phyloP scores from a whole-genome alignment of 2,113 vertebrate genomes.

The Saguinus imperator region DNA sequence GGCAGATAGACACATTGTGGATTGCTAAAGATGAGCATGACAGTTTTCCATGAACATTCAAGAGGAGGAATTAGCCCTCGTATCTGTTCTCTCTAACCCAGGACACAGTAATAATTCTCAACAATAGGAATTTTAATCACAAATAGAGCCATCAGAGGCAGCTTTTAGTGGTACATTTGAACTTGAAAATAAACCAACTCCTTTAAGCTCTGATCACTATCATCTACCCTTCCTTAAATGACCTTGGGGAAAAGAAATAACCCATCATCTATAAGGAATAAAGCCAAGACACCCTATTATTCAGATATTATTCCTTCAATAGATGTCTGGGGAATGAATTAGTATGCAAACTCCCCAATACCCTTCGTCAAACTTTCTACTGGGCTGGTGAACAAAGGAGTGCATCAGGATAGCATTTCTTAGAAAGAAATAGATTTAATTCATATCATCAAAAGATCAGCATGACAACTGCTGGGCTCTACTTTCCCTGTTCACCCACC shows the following conservation, averaged over 20 bases:
- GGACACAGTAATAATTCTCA: neutral
- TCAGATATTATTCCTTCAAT: neutral
- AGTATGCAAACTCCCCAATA: neutral
- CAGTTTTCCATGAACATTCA: neutral
- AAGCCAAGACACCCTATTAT: neutral
- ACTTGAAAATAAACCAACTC: neutral
- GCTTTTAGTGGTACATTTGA: neutral
- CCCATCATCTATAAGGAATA: neutral
- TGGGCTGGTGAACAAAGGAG: neutral
- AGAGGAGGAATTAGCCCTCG: neutral
- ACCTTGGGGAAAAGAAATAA: constrained; percentile 13
- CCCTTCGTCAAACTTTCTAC: neutral
- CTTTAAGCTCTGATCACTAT: neutral
- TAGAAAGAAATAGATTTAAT: neutral
- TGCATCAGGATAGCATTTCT: neutral
- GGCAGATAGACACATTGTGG: neutral
- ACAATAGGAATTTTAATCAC: neutral
- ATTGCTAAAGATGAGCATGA: neutral
- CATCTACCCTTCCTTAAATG: neutral
- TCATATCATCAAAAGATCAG: neutral
- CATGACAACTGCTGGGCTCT: neutral
- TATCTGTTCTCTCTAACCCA: neutral
- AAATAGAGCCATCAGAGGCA: neutral
- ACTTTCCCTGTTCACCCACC: neutral
- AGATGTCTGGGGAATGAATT: neutral